phyloP scores from a whole-genome alignment of 2,113 vertebrate species.

The Sialia sialis region DNA sequence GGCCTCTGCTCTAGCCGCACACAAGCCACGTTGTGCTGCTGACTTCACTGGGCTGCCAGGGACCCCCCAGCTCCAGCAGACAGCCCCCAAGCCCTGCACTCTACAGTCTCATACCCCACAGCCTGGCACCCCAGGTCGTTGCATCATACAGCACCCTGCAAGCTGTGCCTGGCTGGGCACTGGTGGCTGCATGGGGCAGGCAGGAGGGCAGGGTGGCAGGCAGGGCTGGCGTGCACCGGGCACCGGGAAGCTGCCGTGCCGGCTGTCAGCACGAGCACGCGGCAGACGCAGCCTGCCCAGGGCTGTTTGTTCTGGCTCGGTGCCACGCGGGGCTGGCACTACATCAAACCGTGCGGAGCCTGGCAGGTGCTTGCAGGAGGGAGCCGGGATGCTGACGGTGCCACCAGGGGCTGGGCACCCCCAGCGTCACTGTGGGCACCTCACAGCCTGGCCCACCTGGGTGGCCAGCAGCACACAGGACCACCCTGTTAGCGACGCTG shows the following conservation, averaged over 20 bases:
- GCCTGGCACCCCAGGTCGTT: background rate
- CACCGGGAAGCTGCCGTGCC: background rate
- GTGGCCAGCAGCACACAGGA: accelerated
- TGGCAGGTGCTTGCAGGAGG: slow-evolving; percentile 28
- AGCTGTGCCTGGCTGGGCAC: background rate
- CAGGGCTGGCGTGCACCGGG: background rate
- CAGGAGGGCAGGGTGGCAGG: background rate
- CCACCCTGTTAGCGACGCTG: accelerated
- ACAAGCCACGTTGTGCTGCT: background rate
- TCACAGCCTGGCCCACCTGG: background rate
- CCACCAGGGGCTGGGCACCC: background rate
- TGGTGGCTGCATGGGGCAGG: accelerated
- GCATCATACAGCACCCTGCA: background rate
- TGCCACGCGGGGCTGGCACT: slow-evolving; percentile 47
- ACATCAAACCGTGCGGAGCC: slow-evolving; percentile 16
- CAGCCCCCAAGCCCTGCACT: background rate
- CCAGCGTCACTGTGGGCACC: accelerated
- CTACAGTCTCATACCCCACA: background rate
- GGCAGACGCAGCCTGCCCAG: slow-evolving; percentile 60
- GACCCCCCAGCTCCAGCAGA: background rate
- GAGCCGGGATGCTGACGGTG: background rate
- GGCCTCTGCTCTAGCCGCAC: accelerated
- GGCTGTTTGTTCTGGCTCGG: slow-evolving; percentile 60
- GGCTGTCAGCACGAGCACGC: slow-evolving; percentile 2
- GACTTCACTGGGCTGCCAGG: background rate